Base-by-base conservation (phyloP, 2,888 invertebrate genomes). In the Magallana nippona region DNA sequence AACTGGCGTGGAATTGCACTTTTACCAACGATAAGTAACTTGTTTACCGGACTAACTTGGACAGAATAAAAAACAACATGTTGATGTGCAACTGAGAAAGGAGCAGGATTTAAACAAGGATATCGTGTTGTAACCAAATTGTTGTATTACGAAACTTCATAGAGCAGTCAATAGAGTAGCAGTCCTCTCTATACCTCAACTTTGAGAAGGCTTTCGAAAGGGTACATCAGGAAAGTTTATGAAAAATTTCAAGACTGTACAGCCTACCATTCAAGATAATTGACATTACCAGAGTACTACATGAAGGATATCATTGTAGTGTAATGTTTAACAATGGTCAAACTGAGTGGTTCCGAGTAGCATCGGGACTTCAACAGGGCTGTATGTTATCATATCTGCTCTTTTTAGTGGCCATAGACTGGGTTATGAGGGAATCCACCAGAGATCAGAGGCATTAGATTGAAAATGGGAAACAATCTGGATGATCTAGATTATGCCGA, bases 131-230 rank as follows among this genome's bases (percentile, higher is more conserved):
- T 22, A 84, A 87, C 62, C 84, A 87, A 56, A 86, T 86, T 10
- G 55, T 80, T 77, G 79, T 84, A 13, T 78, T 87, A 15, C 44
- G 84, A 44, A 86, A 60, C 81, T 86, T 86, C 27, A 56, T 86
- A 13, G 86, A 88, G 63, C 88, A 88, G 78, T 81, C 82, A 17
- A 55, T 79, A 44, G 87, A 87, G 55, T 87, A 86, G 86, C 81
- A 84, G 17, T 60, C 84, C 19, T 80, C 86, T 22, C n/a, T 78
- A 32, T 32, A 78, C 82, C 78, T 86, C 44, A 85, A 82, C 79
- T 86, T 81, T 77, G 58, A 88, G 80, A 87, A 87, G 78, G 87
- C 84, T 10, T 87, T 87, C 58, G 84, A 87, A 79, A 85, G 58
- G 15, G 71, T 84, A n/a, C 77, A 87, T 71, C 55, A 84, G 55